Conservation (phyloP, 1,140 invertebrate species). For the Cheumatopsyche charites region DNA sequence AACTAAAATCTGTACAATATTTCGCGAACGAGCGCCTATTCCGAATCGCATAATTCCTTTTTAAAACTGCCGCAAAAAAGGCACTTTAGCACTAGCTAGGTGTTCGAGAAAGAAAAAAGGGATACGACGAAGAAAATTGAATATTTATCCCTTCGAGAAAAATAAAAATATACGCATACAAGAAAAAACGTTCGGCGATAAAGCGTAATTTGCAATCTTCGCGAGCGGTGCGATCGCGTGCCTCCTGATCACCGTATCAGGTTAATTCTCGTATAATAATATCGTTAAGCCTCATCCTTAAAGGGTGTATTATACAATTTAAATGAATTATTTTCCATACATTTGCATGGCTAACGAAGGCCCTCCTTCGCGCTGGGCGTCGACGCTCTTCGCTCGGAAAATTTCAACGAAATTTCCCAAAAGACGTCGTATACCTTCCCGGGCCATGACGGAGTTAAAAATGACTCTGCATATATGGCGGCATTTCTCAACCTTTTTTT, state of each 20-base stretch:
- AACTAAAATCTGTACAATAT: too few relatives aligned
- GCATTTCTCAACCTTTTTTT: too few relatives aligned
- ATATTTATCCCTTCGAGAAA: neutral
- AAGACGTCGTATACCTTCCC: constrained; percentile 3
- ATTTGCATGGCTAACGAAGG: constrained; percentile 36
- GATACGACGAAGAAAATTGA: neutral
- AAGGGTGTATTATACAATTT: constrained; percentile 37
- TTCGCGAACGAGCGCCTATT: too few relatives aligned
- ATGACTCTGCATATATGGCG: too few relatives aligned
- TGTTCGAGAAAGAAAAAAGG: neutral
- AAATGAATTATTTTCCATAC: constrained; percentile 39
- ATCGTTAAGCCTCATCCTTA: constrained; percentile 33
- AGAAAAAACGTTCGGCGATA: neutral
- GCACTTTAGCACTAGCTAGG: too few relatives aligned
- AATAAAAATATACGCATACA: neutral
- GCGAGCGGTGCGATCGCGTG: constrained; percentile 25
- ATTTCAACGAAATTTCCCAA: constrained; percentile 26
- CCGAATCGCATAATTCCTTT: too few relatives aligned
- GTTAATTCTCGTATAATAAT: constrained; percentile 38
- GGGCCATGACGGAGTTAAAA: too few relatives aligned
- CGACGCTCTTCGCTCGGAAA: neutral
- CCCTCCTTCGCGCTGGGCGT: constrained; percentile 4
- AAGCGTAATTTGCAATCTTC: constrained; percentile 29
- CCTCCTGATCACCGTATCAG: constrained; percentile 28
- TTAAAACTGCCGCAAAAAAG: too few relatives aligned